A percentile compares a stretch with the other conserved stretches of the same genome.
phyloP scores from a whole-genome alignment of 1,140 invertebrate genomes.

The Drosophila punjabiensis region DNA sequence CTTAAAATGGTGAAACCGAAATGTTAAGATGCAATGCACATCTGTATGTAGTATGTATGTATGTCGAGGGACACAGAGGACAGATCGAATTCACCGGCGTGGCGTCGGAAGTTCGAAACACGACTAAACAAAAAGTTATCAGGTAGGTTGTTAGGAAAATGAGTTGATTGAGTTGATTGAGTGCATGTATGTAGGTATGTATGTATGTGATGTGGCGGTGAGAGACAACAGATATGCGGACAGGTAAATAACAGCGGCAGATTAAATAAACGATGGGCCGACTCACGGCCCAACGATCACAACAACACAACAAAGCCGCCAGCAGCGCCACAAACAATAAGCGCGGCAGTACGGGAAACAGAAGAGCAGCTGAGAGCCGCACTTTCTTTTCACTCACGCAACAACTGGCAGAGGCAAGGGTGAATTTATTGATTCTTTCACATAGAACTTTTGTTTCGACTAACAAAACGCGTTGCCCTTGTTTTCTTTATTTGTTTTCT shows the following conservation, averaged over 20 bases:
- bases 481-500: conserved; percentile 28
- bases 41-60: too few species aligned
- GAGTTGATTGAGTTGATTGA: conserved; percentile 71
- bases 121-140: conserved; percentile 67
- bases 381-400: conserved; percentile 66
- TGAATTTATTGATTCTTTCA: conserved; percentile 12
- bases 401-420: conserved; percentile 43
- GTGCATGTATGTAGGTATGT: conserved; percentile 20
- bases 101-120: conserved; percentile 45
- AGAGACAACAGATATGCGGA: conserved; percentile 16
- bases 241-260: conserved; percentile 54
- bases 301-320: conserved; percentile 37
- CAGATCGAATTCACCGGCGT: conserved; percentile 39
- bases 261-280: conserved; percentile 47
- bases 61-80: neutral
- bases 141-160: conserved; percentile 34
- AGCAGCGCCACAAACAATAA: conserved; percentile 44
- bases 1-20: conserved; percentile 8
- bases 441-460: conserved; percentile 27
- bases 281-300: conserved; percentile 52
- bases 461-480: conserved; percentile 3
- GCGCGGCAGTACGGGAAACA: conserved; percentile 14
- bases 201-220: conserved; percentile 5
- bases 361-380: conserved; percentile 8
- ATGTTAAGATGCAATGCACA: neutral